Evolutionary conservation across 1,140 invertebrate genomes (phyloP).

Genomic region (Drosophila trapezifrons): DNA sequence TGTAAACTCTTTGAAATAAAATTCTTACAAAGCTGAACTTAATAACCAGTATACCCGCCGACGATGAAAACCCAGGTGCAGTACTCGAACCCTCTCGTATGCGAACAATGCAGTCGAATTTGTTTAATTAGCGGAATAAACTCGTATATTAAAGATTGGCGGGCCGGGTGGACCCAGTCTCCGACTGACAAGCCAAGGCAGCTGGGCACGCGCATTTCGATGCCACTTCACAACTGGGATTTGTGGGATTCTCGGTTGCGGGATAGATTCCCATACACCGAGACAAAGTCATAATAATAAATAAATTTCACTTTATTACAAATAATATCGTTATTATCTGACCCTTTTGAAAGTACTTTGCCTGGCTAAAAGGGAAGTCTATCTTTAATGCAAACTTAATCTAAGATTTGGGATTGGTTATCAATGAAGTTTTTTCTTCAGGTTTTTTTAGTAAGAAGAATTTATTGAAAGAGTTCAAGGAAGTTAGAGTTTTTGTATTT

Average conservation of each 20-base stretch:
- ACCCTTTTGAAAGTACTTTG: not conserved
- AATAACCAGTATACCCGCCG: not conserved
- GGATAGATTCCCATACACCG: not conserved
- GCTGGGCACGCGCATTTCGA: slow-evolving; percentile 65
- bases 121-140: slow-evolving; percentile 74
- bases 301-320: too few relatives aligned
- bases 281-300: not conserved
- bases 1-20: too few relatives aligned
- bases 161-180: slow-evolving; percentile 26
- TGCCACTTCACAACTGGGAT: slow-evolving; percentile 22
- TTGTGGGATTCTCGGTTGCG: slow-evolving; percentile 5
- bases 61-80: not conserved
- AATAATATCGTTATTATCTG: too few relatives aligned
- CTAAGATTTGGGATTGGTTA: too few relatives aligned
- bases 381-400: too few relatives aligned
- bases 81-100: slow-evolving; percentile 6
- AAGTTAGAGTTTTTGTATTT: too few relatives aligned
- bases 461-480: too few relatives aligned
- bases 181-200: slow-evolving; percentile 73
- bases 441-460: too few relatives aligned
- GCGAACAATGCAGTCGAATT: slow-evolving; percentile 72
- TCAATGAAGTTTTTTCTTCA: too few relatives aligned
- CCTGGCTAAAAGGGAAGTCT: too few relatives aligned
- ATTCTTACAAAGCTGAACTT: too few relatives aligned
- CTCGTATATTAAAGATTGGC: slow-evolving; percentile 49